Conservation (phyloP, 2,888 invertebrate genomes). For the Xylota segnis region DNA sequence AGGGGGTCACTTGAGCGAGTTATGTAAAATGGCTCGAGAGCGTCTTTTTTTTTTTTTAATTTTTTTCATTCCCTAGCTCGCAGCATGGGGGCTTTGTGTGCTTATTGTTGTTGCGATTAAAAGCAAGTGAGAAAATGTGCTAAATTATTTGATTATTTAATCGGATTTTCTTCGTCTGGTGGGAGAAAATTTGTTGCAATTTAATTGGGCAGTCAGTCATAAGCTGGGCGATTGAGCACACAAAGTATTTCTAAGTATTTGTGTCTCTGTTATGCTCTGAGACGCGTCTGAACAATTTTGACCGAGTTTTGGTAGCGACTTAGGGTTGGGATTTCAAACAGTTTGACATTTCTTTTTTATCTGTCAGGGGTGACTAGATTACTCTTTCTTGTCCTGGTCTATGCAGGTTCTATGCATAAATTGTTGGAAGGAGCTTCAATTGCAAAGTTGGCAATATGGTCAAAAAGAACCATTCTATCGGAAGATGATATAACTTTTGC, state of each 20-base stretch:
- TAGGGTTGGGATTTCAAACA: no score
- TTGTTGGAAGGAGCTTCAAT: no score
- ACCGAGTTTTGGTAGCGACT: no score
- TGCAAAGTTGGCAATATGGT: no score
- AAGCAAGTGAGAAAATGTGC: slow-evolving; percentile 5
- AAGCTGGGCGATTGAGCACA: not conserved
- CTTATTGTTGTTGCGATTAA: slow-evolving; percentile 9
- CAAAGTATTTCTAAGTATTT: not conserved
- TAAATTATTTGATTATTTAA: slow-evolving; percentile 22
- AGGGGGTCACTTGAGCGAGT: slow-evolving; percentile 46
- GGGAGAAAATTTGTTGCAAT: not conserved
- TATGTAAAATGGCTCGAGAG: slow-evolving; percentile 32
- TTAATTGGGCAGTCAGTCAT: not conserved
- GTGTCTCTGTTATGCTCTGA: no score
- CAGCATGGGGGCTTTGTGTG: not conserved
- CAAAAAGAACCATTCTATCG: no score
- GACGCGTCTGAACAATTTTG: no score
- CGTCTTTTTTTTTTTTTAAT: not conserved
- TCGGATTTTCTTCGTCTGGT: not conserved
- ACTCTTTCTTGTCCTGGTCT: no score
- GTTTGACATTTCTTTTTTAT: no score
- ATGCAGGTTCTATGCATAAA: no score
- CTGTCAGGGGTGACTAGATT: no score
- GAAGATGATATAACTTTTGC: no score
- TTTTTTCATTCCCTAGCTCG: not conserved